Evolutionary conservation across 2,888 invertebrate genomes (phyloP).

Genomic region (Monopis laevigella): DNA sequence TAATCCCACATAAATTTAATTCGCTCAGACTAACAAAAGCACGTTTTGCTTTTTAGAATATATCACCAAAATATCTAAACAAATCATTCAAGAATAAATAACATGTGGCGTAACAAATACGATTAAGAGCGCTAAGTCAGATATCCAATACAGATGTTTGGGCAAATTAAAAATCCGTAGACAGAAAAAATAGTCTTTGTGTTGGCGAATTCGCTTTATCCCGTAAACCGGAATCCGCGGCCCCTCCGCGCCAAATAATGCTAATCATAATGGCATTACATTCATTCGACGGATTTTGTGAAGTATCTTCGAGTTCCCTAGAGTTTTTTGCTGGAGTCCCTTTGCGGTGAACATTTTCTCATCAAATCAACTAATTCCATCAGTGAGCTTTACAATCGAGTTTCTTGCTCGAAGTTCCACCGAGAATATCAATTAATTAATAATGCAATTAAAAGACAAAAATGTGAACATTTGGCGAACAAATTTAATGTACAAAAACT

Average conservation of each 20-base stretch:
- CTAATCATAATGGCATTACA: slow-evolving; percentile 66
- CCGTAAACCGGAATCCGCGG: slow-evolving; percentile 58
- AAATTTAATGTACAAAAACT: slow-evolving; percentile 17
- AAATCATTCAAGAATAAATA: slow-evolving; percentile 56
- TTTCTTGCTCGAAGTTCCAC: slow-evolving; percentile 28
- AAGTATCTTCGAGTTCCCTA: slow-evolving; percentile 48
- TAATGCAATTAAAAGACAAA: neutral
- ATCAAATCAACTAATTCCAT: slow-evolving; percentile 44
- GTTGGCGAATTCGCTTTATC: slow-evolving; percentile 55
- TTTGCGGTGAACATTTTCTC: slow-evolving; percentile 32
- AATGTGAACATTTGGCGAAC: slow-evolving; percentile 40
- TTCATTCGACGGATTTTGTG: slow-evolving; percentile 59
- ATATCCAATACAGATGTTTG: slow-evolving; percentile 52
- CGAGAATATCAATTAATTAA: slow-evolving; percentile 1
- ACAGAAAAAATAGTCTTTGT: slow-evolving; percentile 45
- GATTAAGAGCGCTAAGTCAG: slow-evolving; percentile 48
- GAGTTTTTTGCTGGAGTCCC: slow-evolving; percentile 37
- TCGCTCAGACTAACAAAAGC: slow-evolving; percentile 4
- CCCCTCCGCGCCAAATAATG: slow-evolving; percentile 56
- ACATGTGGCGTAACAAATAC: slow-evolving; percentile 57
- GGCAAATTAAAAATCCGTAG: slow-evolving; percentile 45
- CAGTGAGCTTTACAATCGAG: slow-evolving; percentile 27
- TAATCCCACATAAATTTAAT: slow-evolving; percentile 53
- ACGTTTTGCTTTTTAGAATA: slow-evolving; percentile 19
- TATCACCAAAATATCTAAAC: slow-evolving; percentile 52